Conservation (phyloP, 2,797 vertebrate species). For the Sebastes itinus region DNA sequence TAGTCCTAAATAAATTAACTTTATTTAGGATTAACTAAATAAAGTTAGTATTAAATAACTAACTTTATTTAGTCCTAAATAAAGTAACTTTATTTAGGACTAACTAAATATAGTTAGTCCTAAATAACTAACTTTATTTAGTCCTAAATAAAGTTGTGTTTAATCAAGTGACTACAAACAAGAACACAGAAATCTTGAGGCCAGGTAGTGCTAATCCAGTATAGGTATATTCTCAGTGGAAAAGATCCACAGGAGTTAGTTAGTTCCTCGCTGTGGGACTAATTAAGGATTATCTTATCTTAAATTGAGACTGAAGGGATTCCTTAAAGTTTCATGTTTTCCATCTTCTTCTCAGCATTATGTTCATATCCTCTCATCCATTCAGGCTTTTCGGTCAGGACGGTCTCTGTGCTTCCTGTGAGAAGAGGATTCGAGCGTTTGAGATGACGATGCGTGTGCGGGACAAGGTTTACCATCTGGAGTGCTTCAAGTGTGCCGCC, state of each 20-base stretch:
- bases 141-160: not conserved
- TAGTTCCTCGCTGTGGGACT: no score
- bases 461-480: constrained; percentile 98
- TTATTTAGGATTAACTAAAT: not conserved
- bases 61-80: not conserved
- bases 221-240: not conserved
- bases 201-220: not conserved
- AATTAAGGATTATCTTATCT: no score
- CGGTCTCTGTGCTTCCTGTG: constrained; percentile 95
- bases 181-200: not conserved
- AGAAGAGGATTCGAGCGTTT: constrained; percentile 97
- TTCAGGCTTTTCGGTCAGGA: constrained; percentile 96
- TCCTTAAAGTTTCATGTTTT: not conserved
- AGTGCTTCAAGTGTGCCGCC: constrained; percentile 98
- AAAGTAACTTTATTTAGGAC: not conserved
- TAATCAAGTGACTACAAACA: no score
- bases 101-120: accelerated
- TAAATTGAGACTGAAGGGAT: not conserved
- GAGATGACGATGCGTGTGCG: constrained; percentile 99
- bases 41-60: no score
- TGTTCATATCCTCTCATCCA: not conserved
- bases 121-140: not conserved
- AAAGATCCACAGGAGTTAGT: not conserved
- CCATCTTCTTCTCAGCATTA: not conserved
- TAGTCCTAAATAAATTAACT: not conserved